Percentiles rank a stretch among this genome's conserved stretches.
Conservation (phyloP, 2,113 vertebrate species). For the Spheniscus mendiculus region DNA sequence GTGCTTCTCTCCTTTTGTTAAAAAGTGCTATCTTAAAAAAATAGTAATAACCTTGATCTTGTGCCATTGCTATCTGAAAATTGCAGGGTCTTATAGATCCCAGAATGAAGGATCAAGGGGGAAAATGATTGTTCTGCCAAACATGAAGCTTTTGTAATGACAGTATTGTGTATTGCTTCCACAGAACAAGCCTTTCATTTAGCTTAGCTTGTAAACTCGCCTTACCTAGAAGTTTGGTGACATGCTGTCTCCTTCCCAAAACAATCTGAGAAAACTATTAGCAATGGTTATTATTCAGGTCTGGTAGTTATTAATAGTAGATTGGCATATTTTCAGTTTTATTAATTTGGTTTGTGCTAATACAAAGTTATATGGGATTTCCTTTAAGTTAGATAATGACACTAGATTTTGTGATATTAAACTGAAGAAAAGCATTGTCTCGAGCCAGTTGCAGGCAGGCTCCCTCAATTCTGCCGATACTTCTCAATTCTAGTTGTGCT, state of each 20-base stretch:
- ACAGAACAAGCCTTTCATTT: conserved; percentile 24
- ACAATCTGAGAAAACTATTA: conserved; percentile 18
- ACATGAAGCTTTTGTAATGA: conserved; percentile 33
- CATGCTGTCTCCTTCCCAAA: conserved; percentile 31
- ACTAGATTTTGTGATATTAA: background rate
- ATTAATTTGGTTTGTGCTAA: background rate
- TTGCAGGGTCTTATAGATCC: conserved; percentile 59
- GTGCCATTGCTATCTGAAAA: conserved; percentile 58
- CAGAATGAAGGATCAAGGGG: conserved; percentile 36
- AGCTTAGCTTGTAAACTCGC: conserved; percentile 23
- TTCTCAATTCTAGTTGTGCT: background rate
- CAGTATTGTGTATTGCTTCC: conserved; percentile 10
- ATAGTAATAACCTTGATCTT: conserved; percentile 52
- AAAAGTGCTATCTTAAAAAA: conserved; percentile 63
- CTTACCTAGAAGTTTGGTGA: conserved; percentile 32
- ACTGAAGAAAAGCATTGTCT: background rate
- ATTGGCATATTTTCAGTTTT: conserved; percentile 20
- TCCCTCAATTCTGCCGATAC: background rate
- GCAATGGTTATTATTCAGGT: background rate
- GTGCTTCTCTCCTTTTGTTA: conserved; percentile 51
- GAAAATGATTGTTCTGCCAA: conserved; percentile 56
- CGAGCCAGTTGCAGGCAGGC: background rate
- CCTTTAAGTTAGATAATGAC: conserved; percentile 10
- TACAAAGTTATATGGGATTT: background rate
- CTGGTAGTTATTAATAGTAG: conserved; percentile 25